Conservation (phyloP, 2,888 invertebrate genomes). For the Drosophila acutilabella region DNA sequence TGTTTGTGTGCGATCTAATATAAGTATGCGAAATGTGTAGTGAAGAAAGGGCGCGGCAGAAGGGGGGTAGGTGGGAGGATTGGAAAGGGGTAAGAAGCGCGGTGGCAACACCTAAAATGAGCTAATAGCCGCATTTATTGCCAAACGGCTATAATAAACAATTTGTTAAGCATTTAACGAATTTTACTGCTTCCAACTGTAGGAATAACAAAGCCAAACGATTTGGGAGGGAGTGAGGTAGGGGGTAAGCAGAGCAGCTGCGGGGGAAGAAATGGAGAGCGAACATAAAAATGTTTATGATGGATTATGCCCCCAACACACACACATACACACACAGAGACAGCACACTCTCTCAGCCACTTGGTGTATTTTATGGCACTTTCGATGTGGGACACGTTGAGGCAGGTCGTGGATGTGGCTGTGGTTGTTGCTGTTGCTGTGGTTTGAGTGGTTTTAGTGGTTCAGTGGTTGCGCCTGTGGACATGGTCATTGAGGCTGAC, state of each 20-base stretch:
- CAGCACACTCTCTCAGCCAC: conserved; percentile 51
- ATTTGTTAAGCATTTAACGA: conserved; percentile 82
- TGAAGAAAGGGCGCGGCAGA: not conserved
- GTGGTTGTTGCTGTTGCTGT: conserved; percentile 21
- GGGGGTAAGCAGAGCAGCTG: not conserved
- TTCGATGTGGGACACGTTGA: conserved; percentile 70
- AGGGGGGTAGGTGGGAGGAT: not conserved
- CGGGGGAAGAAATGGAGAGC: conserved; percentile 52
- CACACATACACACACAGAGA: conserved; percentile 27
- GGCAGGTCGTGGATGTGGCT: conserved; percentile 72
- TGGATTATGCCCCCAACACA: conserved; percentile 70
- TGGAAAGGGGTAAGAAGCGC: conserved; percentile 44
- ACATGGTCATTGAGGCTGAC: conserved; percentile 53
- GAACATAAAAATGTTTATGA: conserved; percentile 81
- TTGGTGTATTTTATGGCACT: conserved; percentile 78
- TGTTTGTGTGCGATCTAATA: conserved; percentile 13
- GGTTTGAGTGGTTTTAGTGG: conserved; percentile 19
- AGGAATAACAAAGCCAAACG: conserved; percentile 49
- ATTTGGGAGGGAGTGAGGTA: conserved; percentile 1
- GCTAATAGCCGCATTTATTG: conserved; percentile 79
- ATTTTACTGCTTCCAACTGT: conserved; percentile 80
- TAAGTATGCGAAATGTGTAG: conserved; percentile 18
- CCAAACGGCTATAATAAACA: conserved; percentile 81
- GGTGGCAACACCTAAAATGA: conserved; percentile 80
- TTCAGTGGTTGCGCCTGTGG: conserved; percentile 25